These are phyloP conservation scores for Folsomia manolachei DNA, from an alignment of 2,888 invertebrate species.

Conservation along the genomic window DNA sequence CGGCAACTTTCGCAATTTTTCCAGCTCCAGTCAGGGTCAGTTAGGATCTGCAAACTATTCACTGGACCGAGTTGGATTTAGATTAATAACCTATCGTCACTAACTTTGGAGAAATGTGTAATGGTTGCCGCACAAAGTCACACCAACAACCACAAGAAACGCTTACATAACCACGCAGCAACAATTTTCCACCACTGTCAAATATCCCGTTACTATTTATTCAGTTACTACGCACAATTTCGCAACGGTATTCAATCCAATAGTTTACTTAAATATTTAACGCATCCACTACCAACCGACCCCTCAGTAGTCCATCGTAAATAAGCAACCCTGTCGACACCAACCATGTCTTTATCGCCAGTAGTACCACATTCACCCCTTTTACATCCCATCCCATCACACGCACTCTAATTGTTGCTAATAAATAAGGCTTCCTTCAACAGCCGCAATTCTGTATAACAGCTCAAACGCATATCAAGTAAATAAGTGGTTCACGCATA, in stretches of 20 bases:
- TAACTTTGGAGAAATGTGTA: no score
- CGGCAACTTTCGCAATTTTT: no score
- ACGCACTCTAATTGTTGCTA: background rate
- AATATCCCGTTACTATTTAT: background rate
- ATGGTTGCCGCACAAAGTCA: background rate
- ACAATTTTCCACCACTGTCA: background rate
- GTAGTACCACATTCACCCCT: background rate
- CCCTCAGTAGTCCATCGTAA: background rate
- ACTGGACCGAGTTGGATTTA: no score
- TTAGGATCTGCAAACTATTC: no score
- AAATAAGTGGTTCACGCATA: background rate
- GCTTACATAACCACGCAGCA: background rate
- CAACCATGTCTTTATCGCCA: background rate
- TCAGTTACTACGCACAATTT: background rate
- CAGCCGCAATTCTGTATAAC: background rate
- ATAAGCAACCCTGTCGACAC: no score
- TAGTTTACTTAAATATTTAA: no score
- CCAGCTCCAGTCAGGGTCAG: no score
- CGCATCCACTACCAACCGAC: background rate
- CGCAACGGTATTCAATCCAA: background rate
- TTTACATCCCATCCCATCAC: background rate
- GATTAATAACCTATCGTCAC: no score
- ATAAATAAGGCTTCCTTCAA: background rate
- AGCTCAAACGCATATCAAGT: background rate
- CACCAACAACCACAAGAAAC: background rate